Percentiles rank a stretch among this genome's conserved stretches.
These are phyloP conservation scores for Casuarius casuarius DNA, from an alignment of 2,113 vertebrate genomes.

Conservation along the genomic window DNA sequence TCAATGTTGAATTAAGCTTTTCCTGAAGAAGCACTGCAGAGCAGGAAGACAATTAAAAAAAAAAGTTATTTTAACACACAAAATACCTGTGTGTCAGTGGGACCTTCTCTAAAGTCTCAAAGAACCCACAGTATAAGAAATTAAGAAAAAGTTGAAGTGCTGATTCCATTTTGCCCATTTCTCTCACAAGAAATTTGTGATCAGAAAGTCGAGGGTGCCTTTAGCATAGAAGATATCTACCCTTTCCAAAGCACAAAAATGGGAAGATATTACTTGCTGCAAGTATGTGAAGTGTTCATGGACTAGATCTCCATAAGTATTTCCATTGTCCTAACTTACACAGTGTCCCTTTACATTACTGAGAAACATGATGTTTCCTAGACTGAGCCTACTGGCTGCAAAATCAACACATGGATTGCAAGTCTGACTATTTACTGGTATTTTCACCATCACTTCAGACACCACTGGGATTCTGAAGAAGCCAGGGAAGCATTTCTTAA, in stretches of 20 bases:
- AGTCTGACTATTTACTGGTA: accelerated
- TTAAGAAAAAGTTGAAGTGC: background rate
- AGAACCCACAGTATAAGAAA: background rate
- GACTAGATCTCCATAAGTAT: background rate
- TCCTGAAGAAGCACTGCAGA: background rate
- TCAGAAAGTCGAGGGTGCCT: background rate
- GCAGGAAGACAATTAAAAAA: background rate
- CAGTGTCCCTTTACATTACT: background rate
- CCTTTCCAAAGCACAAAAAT: background rate
- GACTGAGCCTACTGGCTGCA: background rate
- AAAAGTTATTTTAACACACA: background rate
- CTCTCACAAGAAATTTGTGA: background rate
- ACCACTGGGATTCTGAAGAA: background rate
- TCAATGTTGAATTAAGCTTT: background rate
- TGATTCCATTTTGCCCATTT: background rate
- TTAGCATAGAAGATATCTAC: background rate
- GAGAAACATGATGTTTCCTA: background rate
- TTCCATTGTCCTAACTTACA: accelerated
- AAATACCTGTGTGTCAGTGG: background rate
- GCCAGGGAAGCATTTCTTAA: background rate
- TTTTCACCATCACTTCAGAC: background rate
- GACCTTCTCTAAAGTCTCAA: background rate
- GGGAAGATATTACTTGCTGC: background rate
- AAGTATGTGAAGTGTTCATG: accelerated
- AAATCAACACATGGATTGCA: accelerated